Evolutionary conservation across 2,888 invertebrate genomes (phyloP), one percentile per base, ranked within the genome.

Genomic region (Calliopum simillimum): DNA sequence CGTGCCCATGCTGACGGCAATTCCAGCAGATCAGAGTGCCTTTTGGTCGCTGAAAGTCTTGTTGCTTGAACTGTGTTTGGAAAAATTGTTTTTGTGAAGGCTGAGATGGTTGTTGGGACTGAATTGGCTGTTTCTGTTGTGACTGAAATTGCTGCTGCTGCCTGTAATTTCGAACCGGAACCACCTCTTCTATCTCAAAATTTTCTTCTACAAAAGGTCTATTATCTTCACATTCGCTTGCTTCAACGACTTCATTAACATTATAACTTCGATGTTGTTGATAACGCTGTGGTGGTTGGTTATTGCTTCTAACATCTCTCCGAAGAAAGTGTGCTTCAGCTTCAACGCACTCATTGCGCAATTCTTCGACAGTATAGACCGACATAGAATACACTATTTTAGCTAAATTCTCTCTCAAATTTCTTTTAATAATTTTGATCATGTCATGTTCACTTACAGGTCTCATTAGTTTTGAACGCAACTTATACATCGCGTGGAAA

Each of bases 401-500:
- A 1, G 16, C 59, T n/a, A 65, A 4, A 41, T 21, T 44, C 12
- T 65, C 59, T n/a, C n/a, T n/a, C n/a, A n/a, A n/a, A n/a, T n/a
- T n/a, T n/a, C n/a, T n/a, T n/a, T n/a, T n/a, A n/a, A n/a, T n/a
- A n/a, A n/a, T n/a, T n/a, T n/a, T n/a, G n/a, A n/a, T n/a, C n/a
- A n/a, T n/a, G n/a, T n/a, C 70, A 13, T 49, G 49, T 41, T 70
- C 65, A 2, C 61, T 14, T 2, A 70, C 53, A 11, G 65, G 59
- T 5, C 41, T 19, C 4, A 19, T 19, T 21, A 70, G 19, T 33
- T 19, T 49, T 2, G 70, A 25, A 16, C 70, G 58, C 4, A 70
- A 4, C 53, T 70, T 46, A 21, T 25, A 19, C 23, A 70, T 70
- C 0, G 51, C 59, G 21, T 70, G 70, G 58, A 70, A 70, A 33